These are phyloP conservation scores for Mus caroli DNA, from an alignment of 2,797 vertebrate genomes.

Conservation along the genomic window DNA sequence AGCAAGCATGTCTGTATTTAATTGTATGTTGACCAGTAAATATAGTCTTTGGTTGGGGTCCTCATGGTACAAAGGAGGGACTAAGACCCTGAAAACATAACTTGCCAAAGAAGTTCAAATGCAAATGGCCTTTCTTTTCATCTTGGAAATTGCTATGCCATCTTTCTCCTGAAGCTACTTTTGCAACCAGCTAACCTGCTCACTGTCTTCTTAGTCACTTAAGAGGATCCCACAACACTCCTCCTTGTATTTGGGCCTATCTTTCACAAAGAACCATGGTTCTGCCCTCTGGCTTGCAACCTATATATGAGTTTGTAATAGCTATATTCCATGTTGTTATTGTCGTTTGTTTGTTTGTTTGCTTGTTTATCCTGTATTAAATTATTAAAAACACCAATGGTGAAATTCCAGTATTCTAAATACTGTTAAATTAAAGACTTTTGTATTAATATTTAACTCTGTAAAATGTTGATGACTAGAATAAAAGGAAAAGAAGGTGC, in stretches of 20 bases:
- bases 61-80: background rate
- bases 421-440: conserved; percentile 33
- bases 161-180: background rate
- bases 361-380: background rate
- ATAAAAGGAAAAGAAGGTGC: background rate
- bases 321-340: background rate
- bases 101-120: background rate
- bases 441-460: background rate
- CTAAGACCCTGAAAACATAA: background rate
- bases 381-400: background rate
- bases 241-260: background rate
- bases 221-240: accelerated
- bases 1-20: background rate
- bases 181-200: background rate
- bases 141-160: background rate
- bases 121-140: background rate
- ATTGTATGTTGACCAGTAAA: background rate
- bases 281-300: background rate
- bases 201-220: background rate
- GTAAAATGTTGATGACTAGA: background rate
- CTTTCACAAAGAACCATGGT: background rate
- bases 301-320: background rate
- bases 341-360: background rate
- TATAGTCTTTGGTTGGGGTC: background rate
- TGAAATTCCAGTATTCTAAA: background rate